Conservation (phyloP, 2,888 invertebrate genomes). For the Electrophaes corylata region DNA sequence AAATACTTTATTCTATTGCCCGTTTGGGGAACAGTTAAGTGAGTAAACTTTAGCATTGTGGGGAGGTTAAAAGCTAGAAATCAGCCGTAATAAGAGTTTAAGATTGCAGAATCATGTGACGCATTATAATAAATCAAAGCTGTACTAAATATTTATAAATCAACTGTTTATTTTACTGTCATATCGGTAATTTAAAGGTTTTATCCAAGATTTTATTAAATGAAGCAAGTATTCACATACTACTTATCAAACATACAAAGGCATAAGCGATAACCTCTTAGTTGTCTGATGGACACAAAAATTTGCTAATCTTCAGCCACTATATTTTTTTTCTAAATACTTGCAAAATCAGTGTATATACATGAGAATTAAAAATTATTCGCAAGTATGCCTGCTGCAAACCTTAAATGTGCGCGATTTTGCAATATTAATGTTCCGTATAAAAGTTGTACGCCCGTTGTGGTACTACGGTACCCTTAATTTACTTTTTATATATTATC, state of each 20-base stretch:
- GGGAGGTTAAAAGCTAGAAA: not conserved
- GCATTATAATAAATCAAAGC: not conserved
- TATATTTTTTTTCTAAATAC: constrained; percentile 4
- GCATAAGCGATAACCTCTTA: not conserved
- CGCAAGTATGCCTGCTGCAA: constrained; percentile 18
- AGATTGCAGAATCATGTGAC: not conserved
- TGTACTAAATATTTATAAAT: not conserved
- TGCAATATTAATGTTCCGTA: no score
- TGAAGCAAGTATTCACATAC: no score
- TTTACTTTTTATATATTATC: no score
- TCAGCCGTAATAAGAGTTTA: not conserved
- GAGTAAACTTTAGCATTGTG: not conserved
- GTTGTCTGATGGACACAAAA: not conserved
- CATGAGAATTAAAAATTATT: constrained; percentile 8
- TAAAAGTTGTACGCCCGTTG: no score
- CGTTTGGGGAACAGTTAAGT: not conserved
- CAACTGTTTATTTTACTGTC: not conserved
- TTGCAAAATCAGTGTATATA: constrained; percentile 1
- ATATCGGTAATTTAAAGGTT: no score
- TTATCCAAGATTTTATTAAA: no score
- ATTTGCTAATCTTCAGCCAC: constrained; percentile 8
- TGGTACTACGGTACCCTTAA: no score
- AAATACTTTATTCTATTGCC: not conserved
- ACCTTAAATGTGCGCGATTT: constrained; percentile 4
- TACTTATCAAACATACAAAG: not conserved